Base-by-base conservation (phyloP, 1,140 invertebrate species). In the Arion vulgaris region DNA sequence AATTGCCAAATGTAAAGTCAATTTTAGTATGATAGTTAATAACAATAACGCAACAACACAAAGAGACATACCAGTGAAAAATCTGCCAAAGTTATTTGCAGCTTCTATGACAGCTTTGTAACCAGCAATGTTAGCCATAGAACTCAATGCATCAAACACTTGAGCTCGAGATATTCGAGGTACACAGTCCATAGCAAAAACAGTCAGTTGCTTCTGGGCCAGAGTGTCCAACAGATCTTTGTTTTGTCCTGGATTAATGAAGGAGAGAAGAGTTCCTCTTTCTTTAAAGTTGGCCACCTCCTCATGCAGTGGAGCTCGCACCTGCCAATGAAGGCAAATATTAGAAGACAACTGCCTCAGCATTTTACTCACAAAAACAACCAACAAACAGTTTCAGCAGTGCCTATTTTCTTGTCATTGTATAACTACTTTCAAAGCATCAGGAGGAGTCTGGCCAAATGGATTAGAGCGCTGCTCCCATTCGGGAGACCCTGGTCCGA, bases 81-180 rank as follows among this genome's bases (percentile, higher is more conserved):
- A 98, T 85, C 96, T 93, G 38, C 96, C 96, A 92, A 97, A 98
- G 89, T 97, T 94, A 89, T 96, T 96, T 11, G 96, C 96, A 28
- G 97, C 96, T 93, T 97, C 96, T 34, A 98, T 94, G 28, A 98
- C 96, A 11, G 96, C 96, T 86, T 96, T 94, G 90, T 98, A 98
- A 15, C 97, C 96, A 80, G 96, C 95, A 85, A 98, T 96, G 90
- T 98, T 98, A 0, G 96, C 96, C 97, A 98, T 98, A 2, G 96
- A 97, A 90, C 96, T 96, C 0, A 98, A 93, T 7, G 96, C 97
- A 92, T 98, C 97, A 93, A 97, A 97, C n/a, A 96, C 95, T 93
- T 97, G 96, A 66, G 96, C 96, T 84, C 96, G 93, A 72, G 95
- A 95, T 77, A 97, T 97, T 68, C 96, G 93, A 1, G 96, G 96